Conservation (phyloP, 2,888 invertebrate species). For the Mythimna impura region DNA sequence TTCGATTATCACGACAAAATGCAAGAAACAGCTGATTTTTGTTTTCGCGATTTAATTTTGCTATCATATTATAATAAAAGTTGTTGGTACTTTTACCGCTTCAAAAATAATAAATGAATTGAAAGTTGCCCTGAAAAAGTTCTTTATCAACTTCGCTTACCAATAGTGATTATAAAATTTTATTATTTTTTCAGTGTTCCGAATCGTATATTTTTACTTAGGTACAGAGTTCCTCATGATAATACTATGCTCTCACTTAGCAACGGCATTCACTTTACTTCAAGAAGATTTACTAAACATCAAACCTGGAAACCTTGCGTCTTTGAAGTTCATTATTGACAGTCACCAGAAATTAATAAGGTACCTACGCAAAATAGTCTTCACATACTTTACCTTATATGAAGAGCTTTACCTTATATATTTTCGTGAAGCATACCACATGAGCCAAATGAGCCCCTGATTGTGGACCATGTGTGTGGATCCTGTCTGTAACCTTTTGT, state of each 20-base stretch:
- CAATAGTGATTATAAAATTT: neutral
- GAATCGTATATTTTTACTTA: slow-evolving; percentile 68
- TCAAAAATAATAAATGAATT: too few relatives aligned
- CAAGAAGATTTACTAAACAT: slow-evolving; percentile 73
- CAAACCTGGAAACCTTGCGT: slow-evolving; percentile 43
- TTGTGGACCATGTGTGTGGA: too few relatives aligned
- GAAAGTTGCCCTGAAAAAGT: neutral
- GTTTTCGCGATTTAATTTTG: too few relatives aligned
- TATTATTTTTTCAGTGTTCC: slow-evolving; percentile 71
- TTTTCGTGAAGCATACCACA: too few relatives aligned
- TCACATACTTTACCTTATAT: too few relatives aligned
- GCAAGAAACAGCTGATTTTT: too few relatives aligned
- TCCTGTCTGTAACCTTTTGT: too few relatives aligned
- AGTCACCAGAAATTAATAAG: slow-evolving; percentile 76
- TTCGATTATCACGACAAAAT: too few relatives aligned
- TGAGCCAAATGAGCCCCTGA: too few relatives aligned
- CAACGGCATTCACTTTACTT: slow-evolving; percentile 74
- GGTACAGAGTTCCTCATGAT: slow-evolving; percentile 77
- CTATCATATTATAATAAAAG: too few relatives aligned
- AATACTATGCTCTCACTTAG: slow-evolving; percentile 73
- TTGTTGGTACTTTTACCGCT: too few relatives aligned
- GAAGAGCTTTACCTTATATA: neutral
- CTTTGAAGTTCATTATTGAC: slow-evolving; percentile 60
- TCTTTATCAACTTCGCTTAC: neutral
- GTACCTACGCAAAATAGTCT: slow-evolving; percentile 55